phyloP scores from a whole-genome alignment of 2,113 vertebrate genomes.

The Felis chaus region DNA sequence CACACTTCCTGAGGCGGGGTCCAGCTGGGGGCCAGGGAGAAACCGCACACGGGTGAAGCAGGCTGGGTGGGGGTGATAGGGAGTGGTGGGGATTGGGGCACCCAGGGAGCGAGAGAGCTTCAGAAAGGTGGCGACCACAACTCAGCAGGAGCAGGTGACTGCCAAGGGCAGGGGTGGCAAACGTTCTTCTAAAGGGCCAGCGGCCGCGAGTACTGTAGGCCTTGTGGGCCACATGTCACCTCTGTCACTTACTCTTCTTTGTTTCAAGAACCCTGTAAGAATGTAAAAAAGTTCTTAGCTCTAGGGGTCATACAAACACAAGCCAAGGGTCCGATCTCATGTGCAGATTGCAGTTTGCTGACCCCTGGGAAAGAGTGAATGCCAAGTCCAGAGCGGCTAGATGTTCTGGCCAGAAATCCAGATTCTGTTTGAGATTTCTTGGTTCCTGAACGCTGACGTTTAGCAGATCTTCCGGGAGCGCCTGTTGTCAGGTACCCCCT shows the following conservation, averaged over 20 bases:
- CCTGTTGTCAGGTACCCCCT: not conserved
- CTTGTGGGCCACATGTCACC: not conserved
- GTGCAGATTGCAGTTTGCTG: not conserved
- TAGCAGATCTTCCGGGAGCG: not conserved
- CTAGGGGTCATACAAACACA: not conserved
- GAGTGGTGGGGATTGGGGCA: not conserved
- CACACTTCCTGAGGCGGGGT: not conserved
- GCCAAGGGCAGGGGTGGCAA: not conserved
- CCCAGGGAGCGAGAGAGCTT: accelerated
- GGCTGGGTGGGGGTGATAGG: not conserved
- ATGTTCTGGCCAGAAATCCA: not conserved
- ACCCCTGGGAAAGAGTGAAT: not conserved
- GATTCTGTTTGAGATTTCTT: not conserved
- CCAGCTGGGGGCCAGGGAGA: not conserved
- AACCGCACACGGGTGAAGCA: not conserved
- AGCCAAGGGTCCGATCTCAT: not conserved
- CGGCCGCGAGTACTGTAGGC: not conserved
- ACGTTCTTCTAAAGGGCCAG: not conserved
- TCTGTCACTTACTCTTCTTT: not conserved
- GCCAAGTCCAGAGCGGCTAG: not conserved
- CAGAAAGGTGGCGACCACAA: not conserved
- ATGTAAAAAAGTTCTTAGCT: not conserved
- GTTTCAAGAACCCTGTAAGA: not conserved
- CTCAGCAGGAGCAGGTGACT: not conserved
- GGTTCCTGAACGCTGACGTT: not conserved